Evolutionary conservation across 2,113 vertebrate genomes (phyloP), one percentile per base, ranked within the genome.

Genomic region (Aspiorhynchus laticeps): DNA sequence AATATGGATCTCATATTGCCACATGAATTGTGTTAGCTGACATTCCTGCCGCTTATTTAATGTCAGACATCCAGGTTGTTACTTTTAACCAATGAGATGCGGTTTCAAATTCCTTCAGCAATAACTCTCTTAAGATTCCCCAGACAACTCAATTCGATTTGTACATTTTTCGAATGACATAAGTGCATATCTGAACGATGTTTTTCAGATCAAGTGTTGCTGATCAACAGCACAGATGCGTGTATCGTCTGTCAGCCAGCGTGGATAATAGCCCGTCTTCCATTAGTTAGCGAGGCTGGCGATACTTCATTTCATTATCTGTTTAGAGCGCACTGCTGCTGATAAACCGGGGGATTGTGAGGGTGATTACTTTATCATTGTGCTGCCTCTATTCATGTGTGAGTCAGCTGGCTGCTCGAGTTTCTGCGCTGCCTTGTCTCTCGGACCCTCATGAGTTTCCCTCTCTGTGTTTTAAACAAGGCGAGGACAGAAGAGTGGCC

Each of bases 401-500:
- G 92, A 94, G 93, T 95, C 94, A 95, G 95, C 94, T 96, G 94
- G 89, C 74, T 94, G 92, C 95, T 95, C 93, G 90, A 84, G 90
- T 95, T 95, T 96, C 94, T 95, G 92, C 93, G 80, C 86, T 88
- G 91, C 92, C 93, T 93, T 94, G 94, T 95, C 91, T 92, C 26
- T 90, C 90, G 93, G 91, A 90, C 93, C 85, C 91, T 92, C 93
- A 94, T 94, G 94, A 95, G 93, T 91, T 94, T 93, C 92, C 90
- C 93, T 96, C 95, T 95, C 94, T 95, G 92, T 93, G 93, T 94
- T 92, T 95, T 95, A 94, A 95, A 95, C 94, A 95, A 95, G 94
- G 90, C 93, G 83, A 81, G 91, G 94, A 93, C 95, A 94, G 94
- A 95, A 95, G 95, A 94, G 93, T 93, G 93, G 92, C 94, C 93